Evolutionary conservation across 2,888 invertebrate species (phyloP).

Genomic region (Metallyticus violacea): DNA sequence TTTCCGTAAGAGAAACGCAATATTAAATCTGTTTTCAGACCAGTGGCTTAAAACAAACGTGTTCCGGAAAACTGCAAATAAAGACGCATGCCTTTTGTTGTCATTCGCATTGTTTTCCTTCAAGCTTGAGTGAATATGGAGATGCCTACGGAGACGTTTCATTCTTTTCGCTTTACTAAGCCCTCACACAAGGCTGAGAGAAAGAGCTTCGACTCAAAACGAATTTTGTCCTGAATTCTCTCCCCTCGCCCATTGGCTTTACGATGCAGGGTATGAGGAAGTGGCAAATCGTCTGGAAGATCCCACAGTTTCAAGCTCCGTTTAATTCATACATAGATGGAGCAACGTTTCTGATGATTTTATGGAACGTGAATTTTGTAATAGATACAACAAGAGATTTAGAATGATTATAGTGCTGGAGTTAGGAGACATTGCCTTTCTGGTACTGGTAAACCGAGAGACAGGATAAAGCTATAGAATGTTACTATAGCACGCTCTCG

Average conservation of each 20-base stretch:
- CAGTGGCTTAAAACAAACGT: background rate
- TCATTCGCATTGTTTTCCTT: background rate
- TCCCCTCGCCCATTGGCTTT: background rate
- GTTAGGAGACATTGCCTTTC: background rate
- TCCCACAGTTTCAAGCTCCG: background rate
- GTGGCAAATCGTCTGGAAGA: background rate
- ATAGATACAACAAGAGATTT: background rate
- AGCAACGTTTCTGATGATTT: background rate
- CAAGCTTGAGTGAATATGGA: background rate
- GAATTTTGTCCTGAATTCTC: background rate
- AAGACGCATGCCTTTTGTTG: background rate
- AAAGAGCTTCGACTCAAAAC: background rate
- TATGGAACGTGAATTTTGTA: background rate
- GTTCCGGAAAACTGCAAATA: background rate
- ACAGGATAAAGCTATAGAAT: no score
- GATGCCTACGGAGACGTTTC: background rate
- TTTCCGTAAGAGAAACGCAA: background rate
- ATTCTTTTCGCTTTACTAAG: background rate
- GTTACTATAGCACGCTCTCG: no score
- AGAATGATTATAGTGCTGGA: background rate
- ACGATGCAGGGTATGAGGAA: background rate
- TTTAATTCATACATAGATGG: background rate
- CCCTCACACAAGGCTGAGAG: background rate
- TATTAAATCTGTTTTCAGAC: background rate
- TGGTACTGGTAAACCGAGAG: no score